Conservation (phyloP, 2,113 vertebrate genomes). For the Hypanus sabinus region DNA sequence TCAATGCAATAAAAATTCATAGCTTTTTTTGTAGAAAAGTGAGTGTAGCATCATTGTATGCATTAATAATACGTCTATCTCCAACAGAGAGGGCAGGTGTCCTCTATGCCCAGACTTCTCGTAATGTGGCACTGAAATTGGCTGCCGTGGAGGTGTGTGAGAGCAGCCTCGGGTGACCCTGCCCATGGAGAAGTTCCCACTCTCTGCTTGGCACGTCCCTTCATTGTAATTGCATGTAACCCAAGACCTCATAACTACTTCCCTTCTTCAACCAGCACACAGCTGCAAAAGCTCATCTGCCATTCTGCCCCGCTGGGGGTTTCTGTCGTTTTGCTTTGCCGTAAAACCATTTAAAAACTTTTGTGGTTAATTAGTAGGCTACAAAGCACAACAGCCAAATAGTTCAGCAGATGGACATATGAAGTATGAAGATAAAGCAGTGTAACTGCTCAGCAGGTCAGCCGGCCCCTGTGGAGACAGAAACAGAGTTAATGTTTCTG, state of each 20-base stretch:
- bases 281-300: neutral
- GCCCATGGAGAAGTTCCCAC: neutral
- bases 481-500: no score
- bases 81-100: constrained; percentile 21
- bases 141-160: neutral
- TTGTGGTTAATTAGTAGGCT: neutral
- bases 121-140: constrained; percentile 19
- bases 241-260: neutral
- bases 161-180: neutral
- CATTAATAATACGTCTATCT: neutral
- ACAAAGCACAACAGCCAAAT: no score
- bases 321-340: neutral
- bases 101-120: neutral
- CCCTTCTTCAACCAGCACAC: neutral
- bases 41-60: neutral
- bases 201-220: neutral
- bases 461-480: no score
- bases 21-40: neutral
- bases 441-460: no score
- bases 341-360: neutral
- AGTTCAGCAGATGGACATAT: no score
- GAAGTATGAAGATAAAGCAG: no score
- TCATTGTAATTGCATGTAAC: neutral
- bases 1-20: neutral
- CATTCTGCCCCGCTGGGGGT: neutral